These are phyloP conservation scores for Ascaphus truei DNA, from an alignment of 2,113 vertebrate species.

Conservation along the genomic window DNA sequence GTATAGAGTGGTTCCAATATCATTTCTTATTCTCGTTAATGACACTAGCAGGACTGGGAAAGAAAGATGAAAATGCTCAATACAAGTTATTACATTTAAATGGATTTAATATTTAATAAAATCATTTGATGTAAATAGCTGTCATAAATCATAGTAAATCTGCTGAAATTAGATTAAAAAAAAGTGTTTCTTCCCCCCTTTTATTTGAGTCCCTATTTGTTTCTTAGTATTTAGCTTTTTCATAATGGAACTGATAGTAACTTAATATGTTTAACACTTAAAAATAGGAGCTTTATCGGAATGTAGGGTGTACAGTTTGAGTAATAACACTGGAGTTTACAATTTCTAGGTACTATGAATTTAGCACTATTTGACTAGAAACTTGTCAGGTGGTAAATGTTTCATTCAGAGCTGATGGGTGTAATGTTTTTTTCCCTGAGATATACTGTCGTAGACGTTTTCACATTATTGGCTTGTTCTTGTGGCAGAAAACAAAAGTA, in stretches of 20 bases:
- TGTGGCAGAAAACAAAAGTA: too few species aligned
- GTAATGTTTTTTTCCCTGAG: too few species aligned
- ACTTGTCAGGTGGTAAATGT: not conserved
- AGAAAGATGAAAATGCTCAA: slow-evolving; percentile 76
- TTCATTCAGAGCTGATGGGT: too few species aligned
- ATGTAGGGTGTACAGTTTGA: not conserved
- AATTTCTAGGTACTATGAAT: not conserved
- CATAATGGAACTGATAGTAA: not conserved
- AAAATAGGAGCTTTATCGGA: not conserved
- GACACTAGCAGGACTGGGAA: slow-evolving; percentile 69
- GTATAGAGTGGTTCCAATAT: slow-evolving; percentile 68
- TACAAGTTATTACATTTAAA: slow-evolving; percentile 78
- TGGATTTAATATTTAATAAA: slow-evolving; percentile 79
- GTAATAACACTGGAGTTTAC: not conserved
- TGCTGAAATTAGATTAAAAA: slow-evolving; percentile 68
- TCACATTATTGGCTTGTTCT: too few species aligned
- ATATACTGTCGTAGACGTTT: too few species aligned
- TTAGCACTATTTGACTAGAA: not conserved
- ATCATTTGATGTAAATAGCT: slow-evolving; percentile 78
- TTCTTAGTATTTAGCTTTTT: slow-evolving; percentile 1
- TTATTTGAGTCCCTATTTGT: not conserved
- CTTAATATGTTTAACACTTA: not conserved
- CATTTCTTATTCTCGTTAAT: slow-evolving; percentile 76
- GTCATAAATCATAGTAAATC: slow-evolving; percentile 73
- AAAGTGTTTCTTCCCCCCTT: not conserved